Evolutionary conservation across 2,797 vertebrate genomes (phyloP), one percentile per base, ranked within the genome.

Genomic region (Myotis myotis): DNA sequence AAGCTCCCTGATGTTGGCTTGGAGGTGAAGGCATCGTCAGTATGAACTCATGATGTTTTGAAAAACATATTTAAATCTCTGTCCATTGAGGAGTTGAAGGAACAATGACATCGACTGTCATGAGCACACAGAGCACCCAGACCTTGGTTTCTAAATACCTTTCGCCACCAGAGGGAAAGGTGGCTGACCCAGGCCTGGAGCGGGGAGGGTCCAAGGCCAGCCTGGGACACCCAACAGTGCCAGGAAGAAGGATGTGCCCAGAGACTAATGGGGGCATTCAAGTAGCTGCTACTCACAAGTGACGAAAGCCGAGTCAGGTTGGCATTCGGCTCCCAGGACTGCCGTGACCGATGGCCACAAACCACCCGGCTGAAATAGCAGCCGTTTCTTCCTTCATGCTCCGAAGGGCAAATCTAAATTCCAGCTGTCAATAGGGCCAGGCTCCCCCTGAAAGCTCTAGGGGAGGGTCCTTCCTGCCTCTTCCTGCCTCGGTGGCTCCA

Each of bases 371-470:
- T 20, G 23, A 2, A 15, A 15, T 6, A 28, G 62, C 71, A 47
- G 28, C 9, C 2, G 0, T 13, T 11, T 12, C 16, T 66, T 55
- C 80, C 17, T 20, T 41, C 19, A 2, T 0, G 5, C 8, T 36
- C 68, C 4, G 22, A 15, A 10, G n/a, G 49, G 11, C 47, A 41
- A 6, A 49, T 25, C 25, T n/a, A 66, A 22, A 22, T 0, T 25
- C 15, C 3, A 47, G 8, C 25, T 6, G 47, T 49, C 1, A 0
- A 51, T 5, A 0, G 36, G n/a, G 22, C 79, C 0, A 0, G 16
- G 51, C 44, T 62, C n/a, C 13, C 17, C 25, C 20, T 6, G 28
- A 4, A 17, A 64, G 10, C n/a, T 44, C 70, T 16, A 13, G 41
- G 28, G 76, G 62, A 60, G 60, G 51, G 5, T 1, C 49, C 28